Evolutionary conservation across 2,888 invertebrate species (phyloP).

Genomic region (Lordiphosa andalusiaca): DNA sequence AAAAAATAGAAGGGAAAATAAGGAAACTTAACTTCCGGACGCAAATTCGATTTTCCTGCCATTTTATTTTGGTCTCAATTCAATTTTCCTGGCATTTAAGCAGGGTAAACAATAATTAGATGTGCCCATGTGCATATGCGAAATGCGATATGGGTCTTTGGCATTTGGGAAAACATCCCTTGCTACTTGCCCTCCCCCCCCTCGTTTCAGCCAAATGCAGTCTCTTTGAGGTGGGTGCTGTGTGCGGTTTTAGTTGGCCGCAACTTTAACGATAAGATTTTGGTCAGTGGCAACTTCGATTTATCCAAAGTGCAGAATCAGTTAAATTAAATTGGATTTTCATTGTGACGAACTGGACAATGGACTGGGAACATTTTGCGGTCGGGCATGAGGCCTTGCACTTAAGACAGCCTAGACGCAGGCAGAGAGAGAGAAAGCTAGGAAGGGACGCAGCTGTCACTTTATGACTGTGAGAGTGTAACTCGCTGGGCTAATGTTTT

Average conservation of each 20-base stretch:
- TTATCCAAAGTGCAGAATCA: slow-evolving; percentile 70
- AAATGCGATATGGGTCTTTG: slow-evolving; percentile 13
- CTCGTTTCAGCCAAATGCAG: slow-evolving; percentile 19
- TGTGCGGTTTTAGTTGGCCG: slow-evolving; percentile 29
- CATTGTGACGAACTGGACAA: slow-evolving; percentile 70
- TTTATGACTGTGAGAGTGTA: slow-evolving; percentile 39
- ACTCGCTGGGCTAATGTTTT: slow-evolving; percentile 60
- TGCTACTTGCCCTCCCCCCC: not conserved
- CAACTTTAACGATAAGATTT: slow-evolving; percentile 49
- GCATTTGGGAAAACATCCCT: not conserved
- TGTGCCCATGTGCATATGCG: slow-evolving; percentile 40
- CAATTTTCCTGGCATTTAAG: slow-evolving; percentile 73
- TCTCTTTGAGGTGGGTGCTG: slow-evolving; percentile 24
- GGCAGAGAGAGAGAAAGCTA: slow-evolving; percentile 3
- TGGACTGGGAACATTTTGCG: slow-evolving; percentile 44
- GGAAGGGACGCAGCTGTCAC: slow-evolving; percentile 7
- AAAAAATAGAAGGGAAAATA: slow-evolving; percentile 12
- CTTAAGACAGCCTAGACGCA: slow-evolving; percentile 16
- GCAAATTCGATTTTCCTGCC: slow-evolving; percentile 70
- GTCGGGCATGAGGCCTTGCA: slow-evolving; percentile 41
- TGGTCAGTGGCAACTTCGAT: slow-evolving; percentile 51
- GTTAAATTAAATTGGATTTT: slow-evolving; percentile 73
- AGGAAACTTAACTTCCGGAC: slow-evolving; percentile 54
- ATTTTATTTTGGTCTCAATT: slow-evolving; percentile 70
- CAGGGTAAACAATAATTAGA: slow-evolving; percentile 76